Evolutionary conservation across 2,113 vertebrate genomes (phyloP), one percentile per base, ranked within the genome.

Genomic region (Aleadryas rufinucha): DNA sequence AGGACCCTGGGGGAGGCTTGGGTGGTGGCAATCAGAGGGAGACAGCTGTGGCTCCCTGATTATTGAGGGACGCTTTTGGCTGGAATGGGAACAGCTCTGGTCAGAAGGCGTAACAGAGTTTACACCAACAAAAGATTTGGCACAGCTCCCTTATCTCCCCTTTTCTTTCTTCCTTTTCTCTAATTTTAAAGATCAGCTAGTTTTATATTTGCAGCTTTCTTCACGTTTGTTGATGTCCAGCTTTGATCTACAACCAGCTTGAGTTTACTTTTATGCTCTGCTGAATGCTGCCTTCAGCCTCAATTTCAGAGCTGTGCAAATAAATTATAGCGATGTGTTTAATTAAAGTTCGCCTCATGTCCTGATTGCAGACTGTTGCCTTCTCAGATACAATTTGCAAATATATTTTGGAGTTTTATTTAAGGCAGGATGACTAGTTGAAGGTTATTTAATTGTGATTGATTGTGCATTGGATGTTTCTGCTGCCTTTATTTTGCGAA

Each of bases 221-320:
- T 80, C 3, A 4, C 2, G 0, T 92, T 95, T 85, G 68, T 80
- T 68, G 88, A 41, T 85, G 90, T 92, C 93, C 80, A 72, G 74
- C 92, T 97, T 95, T 95, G 92, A 90, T 94, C 82, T 94, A 65
- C 82, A 72, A 84, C 92, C 92, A 85, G 66, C 88, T 79, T 64
- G 52, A 89, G 76, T 93, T 96, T 95, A 74, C 90, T 96, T 96
- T 95, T 92, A 88, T 95, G 91, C 86, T 90, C 68, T 81, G 64
- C 92, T 95, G 92, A 95, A 88, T 87, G 80, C 80, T 92, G 90
- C 86, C 93, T 93, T 89, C 94, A 92, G 84, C 89, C 64, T 80
- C 89, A 89, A 59, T 95, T 95, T 95, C 72, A 89, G 93, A 95
- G 80, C 80, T 90, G 80, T 89, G 94, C 87, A 91, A 97, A 90